These are phyloP conservation scores for Hapalemur alaotrensis DNA, from an alignment of 2,797 vertebrate species.

Conservation along the genomic window DNA sequence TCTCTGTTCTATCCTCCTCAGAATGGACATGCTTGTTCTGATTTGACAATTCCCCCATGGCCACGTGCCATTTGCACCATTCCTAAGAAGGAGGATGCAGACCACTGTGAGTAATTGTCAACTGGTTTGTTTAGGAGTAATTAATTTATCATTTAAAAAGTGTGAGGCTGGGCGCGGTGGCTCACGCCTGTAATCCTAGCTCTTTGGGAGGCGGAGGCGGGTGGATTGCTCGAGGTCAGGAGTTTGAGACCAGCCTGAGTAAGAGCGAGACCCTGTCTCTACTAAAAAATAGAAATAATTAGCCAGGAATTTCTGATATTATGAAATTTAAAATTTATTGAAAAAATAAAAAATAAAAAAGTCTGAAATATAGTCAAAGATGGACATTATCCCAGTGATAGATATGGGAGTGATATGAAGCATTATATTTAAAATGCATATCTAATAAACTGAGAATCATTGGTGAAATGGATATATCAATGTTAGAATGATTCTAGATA, in stretches of 20 bases:
- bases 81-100: background rate
- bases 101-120: background rate
- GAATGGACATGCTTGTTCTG: fast-evolving
- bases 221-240: no score
- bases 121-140: background rate
- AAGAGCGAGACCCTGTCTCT: no score
- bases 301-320: no score
- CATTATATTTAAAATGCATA: background rate
- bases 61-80: no score
- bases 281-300: no score
- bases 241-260: no score
- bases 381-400: fast-evolving
- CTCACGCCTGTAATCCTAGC: no score
- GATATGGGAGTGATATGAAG: background rate
- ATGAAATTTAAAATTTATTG: no score
- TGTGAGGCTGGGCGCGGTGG: no score
- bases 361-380: background rate
- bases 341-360: no score
- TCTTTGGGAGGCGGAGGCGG: no score
- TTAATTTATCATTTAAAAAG: no score
- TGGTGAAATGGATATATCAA: background rate
- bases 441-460: background rate
- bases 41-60: background rate
- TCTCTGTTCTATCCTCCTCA: background rate
- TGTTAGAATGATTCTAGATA: background rate